Evolutionary conservation across 2,888 invertebrate species (phyloP).

Genomic region (Ptychoptera albimana): DNA sequence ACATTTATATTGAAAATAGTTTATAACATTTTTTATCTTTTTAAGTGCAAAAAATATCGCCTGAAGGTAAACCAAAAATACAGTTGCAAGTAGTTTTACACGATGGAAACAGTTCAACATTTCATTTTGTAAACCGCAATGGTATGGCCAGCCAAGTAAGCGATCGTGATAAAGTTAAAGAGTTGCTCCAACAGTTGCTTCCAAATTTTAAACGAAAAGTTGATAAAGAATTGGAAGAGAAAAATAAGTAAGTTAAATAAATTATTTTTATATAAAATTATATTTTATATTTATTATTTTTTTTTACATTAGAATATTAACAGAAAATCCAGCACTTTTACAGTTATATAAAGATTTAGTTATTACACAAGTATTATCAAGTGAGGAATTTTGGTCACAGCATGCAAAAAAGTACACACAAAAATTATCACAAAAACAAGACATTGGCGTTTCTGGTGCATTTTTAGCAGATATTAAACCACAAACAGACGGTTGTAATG

Average conservation of each 20-base stretch:
- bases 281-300: not conserved
- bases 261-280: constrained; percentile 1
- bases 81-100: constrained; percentile 94
- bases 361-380: constrained; percentile 84
- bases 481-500: constrained; percentile 92
- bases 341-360: constrained; percentile 96
- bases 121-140: constrained; percentile 86
- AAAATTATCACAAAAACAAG: constrained; percentile 58
- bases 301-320: constrained; percentile 69
- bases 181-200: constrained; percentile 72
- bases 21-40: not conserved
- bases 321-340: constrained; percentile 77
- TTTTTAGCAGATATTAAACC: constrained; percentile 90
- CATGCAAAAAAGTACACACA: constrained; percentile 65
- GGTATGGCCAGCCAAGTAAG: constrained; percentile 70
- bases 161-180: constrained; percentile 88
- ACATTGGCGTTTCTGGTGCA: constrained; percentile 66
- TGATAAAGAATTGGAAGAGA: constrained; percentile 77
- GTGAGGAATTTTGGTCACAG: constrained; percentile 96
- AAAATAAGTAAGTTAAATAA: constrained; percentile 48
- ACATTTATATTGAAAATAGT: constrained; percentile 4
- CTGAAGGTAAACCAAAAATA: constrained; percentile 93
- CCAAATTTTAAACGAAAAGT: constrained; percentile 90
- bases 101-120: constrained; percentile 86
- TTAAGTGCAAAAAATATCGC: constrained; percentile 89